These are phyloP conservation scores for Drosophila rufa DNA, from an alignment of 1,140 invertebrate genomes.

Conservation along the genomic window DNA sequence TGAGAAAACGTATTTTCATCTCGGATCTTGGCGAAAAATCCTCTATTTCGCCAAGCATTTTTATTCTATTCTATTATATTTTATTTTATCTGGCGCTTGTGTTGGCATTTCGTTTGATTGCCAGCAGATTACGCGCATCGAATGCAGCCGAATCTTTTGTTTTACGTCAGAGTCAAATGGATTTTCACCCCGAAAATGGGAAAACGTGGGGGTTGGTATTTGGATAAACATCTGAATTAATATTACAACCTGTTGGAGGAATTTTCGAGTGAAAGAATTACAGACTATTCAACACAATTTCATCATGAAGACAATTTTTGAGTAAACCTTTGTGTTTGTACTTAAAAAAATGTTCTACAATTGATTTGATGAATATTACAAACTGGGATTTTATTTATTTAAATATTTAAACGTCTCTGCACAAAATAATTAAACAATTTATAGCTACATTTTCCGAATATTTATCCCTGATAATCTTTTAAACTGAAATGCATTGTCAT, in stretches of 20 bases:
- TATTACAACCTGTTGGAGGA: constrained; percentile 28
- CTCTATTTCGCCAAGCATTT: constrained; percentile 46
- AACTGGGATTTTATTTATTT: neutral
- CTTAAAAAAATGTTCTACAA: too few species aligned
- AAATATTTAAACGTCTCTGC: too few species aligned
- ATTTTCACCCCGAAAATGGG: constrained; percentile 1
- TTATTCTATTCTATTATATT: constrained; percentile 66
- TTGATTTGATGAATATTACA: too few species aligned
- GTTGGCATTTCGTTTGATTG: constrained; percentile 45
- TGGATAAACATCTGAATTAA: neutral
- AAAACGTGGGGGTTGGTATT: neutral
- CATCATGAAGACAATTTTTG: neutral
- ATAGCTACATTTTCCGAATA: too few species aligned
- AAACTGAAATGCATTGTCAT: neutral
- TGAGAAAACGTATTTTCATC: constrained; percentile 68
- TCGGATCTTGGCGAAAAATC: constrained; percentile 49
- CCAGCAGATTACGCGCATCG: constrained; percentile 55
- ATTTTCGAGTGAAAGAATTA: neutral
- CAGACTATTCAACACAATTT: neutral
- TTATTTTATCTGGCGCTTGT: constrained; percentile 51
- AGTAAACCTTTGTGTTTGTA: neutral
- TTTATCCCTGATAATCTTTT: too few species aligned
- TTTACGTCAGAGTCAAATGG: constrained; percentile 59
- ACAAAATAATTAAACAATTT: too few species aligned
- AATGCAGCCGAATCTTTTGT: constrained; percentile 43